Base-by-base conservation (phyloP, 2,797 vertebrate species). In the Setipinna tenuifilis region DNA sequence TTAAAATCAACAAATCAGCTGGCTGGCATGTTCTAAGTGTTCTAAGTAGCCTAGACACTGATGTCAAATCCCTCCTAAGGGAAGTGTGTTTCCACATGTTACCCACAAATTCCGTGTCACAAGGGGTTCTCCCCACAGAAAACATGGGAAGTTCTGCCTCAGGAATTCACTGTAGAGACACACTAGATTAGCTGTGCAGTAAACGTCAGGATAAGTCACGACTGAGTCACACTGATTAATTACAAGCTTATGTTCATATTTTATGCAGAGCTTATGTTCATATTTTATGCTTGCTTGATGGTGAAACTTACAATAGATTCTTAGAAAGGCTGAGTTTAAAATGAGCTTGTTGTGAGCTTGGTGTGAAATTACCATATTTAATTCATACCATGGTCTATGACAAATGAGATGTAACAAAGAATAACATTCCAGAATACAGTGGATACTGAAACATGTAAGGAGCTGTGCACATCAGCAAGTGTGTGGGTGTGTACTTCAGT, bases 151-250 rank as follows among this genome's bases (percentile, higher is more conserved):
- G 35, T 78, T 41, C 19, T 44, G 71, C 31, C 44, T 78, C 25
- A 71, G 65, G 16, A 78, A 21, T 78, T 78, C 71, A 21, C 6
- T 78, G 44, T 44, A 78, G 16, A 44, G 17, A 78, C 31, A 35
- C 31, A 44, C 65, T 25, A 71, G 0, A 6, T 71, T 14, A 59
- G 19, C 58, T 3, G 28, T 71, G 65, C 65, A 3, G 28, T 71
- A 14, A 31, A 50, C 31, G 65, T 81, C 17, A 3, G 89, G 85
- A 86, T 87, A 83, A 88, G 86, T 87, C 59, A 85, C 71, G 41
- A 82, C 57, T 87, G 84, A 87, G 78, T 84, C 83, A 48, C 78
- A 81, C 11, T 23, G 23, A 84, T 82, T 85, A 48, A 59, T 23
- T 57, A 80, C 12, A 82, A 83, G 23, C 59, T 61, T 0, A 2